A percentile compares a stretch with the other conserved stretches of the same genome.
phyloP scores from a whole-genome alignment of 2,888 invertebrate species.

The Shargacucullia verbasci region DNA sequence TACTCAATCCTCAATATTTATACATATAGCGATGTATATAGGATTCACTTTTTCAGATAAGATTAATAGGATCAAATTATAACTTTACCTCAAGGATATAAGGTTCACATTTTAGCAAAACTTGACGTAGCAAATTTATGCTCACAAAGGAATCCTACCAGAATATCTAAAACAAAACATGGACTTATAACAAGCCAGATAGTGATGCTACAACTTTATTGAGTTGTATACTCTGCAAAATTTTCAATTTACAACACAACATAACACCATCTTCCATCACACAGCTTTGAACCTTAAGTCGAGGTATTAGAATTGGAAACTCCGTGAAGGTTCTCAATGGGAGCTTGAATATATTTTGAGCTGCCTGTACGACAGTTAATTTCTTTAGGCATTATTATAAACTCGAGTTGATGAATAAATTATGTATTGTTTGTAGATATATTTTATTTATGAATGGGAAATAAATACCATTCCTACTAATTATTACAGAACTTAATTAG shows the following conservation, averaged over 20 bases:
- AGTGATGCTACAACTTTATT: slow-evolving; percentile 31
- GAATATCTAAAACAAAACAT: slow-evolving; percentile 23
- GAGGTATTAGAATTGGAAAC: not conserved
- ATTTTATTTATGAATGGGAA: no score
- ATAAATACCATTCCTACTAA: no score
- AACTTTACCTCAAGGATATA: no score
- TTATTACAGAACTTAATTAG: not conserved
- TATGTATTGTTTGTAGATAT: not conserved
- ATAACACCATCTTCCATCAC: not conserved
- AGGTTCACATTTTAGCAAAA: not conserved
- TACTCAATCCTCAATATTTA: no score
- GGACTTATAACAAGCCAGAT: slow-evolving; percentile 33
- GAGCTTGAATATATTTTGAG: slow-evolving; percentile 13
- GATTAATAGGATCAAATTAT: no score
- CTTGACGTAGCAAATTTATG: not conserved
- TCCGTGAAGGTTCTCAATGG: not conserved
- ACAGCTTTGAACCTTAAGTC: slow-evolving; percentile 1
- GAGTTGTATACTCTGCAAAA: slow-evolving; percentile 13
- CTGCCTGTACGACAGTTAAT: not conserved
- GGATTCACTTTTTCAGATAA: no score
- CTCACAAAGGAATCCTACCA: slow-evolving; percentile 7
- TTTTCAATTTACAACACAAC: slow-evolving; percentile 11
- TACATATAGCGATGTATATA: no score
- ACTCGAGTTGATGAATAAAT: slow-evolving; percentile 8
- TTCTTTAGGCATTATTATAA: slow-evolving; percentile 1